phyloP scores from a whole-genome alignment of 1,140 invertebrate species.

The Artemia franciscana region DNA sequence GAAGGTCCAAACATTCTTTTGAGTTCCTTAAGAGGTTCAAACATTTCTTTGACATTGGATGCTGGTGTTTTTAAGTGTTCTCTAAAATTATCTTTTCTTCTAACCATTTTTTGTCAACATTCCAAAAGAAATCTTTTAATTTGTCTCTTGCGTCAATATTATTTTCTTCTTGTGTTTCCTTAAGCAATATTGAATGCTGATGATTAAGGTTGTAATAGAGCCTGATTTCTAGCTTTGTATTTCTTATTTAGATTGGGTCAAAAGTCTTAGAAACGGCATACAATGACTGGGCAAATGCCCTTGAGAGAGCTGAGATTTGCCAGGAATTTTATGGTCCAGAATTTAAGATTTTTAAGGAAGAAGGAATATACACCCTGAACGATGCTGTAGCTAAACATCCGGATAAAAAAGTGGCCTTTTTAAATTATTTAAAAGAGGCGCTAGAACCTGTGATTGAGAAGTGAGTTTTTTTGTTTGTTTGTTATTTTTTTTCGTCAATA shows the following conservation, averaged over 20 bases:
- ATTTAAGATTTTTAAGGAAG: conserved; percentile 23
- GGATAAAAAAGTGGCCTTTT: conserved; percentile 23
- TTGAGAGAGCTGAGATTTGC: conserved; percentile 24
- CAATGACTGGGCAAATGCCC: conserved; percentile 29
- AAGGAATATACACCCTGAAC: conserved; percentile 19
- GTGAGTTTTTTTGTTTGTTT: conserved; percentile 16
- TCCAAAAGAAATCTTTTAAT: no score
- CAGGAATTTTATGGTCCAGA: conserved; percentile 31
- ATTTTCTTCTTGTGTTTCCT: no score
- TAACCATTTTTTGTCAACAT: no score
- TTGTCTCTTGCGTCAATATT: no score
- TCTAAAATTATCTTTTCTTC: no score
- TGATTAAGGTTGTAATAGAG: no score
- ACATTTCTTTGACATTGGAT: no score
- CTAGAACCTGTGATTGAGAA: conserved; percentile 25
- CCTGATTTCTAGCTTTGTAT: neutral
- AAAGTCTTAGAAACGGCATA: conserved; percentile 28
- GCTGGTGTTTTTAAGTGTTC: no score
- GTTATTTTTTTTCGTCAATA: conserved; percentile 1
- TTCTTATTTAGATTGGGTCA: conserved; percentile 19
- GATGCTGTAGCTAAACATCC: conserved; percentile 24
- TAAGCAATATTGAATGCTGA: no score
- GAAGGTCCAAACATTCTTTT: no score
- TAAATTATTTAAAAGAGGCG: conserved; percentile 24
- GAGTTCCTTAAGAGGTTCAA: no score